phyloP scores from a whole-genome alignment of 2,797 vertebrate genomes.

The Acrocephalus scirpaceus region DNA sequence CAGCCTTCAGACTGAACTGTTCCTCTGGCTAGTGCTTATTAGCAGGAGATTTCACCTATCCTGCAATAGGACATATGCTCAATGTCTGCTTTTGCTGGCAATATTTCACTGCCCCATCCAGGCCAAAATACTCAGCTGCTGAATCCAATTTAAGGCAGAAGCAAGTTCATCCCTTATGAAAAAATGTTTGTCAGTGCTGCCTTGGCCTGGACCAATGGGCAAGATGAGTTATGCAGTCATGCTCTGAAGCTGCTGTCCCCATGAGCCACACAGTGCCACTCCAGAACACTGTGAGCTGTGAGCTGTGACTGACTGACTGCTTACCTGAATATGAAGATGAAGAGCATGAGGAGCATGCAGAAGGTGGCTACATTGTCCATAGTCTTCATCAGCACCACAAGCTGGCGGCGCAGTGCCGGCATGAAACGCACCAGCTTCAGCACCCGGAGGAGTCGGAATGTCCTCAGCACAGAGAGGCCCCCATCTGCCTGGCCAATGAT shows the following conservation, averaged over 20 bases:
- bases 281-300: background rate
- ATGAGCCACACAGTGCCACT: background rate
- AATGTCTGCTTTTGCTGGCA: background rate
- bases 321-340: constrained; percentile 96
- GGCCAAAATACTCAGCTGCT: background rate
- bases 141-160: background rate
- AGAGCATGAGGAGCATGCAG: constrained; percentile 99
- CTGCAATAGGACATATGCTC: background rate
- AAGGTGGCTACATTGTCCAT: constrained; percentile 99
- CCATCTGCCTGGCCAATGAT: constrained; percentile 93
- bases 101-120: background rate
- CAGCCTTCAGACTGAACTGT: background rate
- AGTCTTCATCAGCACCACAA: constrained; percentile 98
- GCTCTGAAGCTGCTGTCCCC: background rate
- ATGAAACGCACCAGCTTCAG: constrained; percentile 97
- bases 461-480: constrained; percentile 91
- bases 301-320: background rate
- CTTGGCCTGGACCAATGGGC: background rate
- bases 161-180: background rate
- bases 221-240: background rate
- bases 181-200: background rate
- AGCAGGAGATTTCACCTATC: background rate
- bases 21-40: background rate
- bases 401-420: constrained; percentile 92
- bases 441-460: constrained; percentile 92